A percentile compares a stretch with the other conserved stretches of the same genome.
Evolutionary conservation across 2,888 invertebrate species (phyloP).

Genomic region (Villa cingulata): DNA sequence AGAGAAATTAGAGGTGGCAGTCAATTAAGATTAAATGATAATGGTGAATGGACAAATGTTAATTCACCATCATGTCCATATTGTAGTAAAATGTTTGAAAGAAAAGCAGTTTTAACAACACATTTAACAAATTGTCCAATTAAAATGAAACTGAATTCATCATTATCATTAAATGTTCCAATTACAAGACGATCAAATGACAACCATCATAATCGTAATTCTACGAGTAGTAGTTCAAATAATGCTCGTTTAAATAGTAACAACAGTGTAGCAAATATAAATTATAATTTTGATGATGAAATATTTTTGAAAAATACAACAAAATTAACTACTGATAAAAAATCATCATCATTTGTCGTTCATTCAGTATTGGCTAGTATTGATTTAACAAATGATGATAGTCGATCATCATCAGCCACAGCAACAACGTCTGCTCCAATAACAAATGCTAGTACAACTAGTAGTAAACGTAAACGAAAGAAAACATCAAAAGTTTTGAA

Average conservation of each 20-base stretch:
- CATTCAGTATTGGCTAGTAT: background rate
- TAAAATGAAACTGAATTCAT: slow-evolving; percentile 24
- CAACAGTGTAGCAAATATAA: background rate
- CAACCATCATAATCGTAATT: background rate
- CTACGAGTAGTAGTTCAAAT: too few species aligned
- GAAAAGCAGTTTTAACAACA: slow-evolving; percentile 55
- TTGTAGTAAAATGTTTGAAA: slow-evolving; percentile 60
- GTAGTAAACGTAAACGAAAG: slow-evolving; percentile 9
- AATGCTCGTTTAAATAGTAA: too few species aligned
- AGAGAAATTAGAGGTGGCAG: slow-evolving; percentile 10
- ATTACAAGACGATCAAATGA: background rate
- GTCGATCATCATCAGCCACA: background rate
- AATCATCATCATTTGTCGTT: background rate
- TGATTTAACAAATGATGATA: slow-evolving; percentile 3
- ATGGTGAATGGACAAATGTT: slow-evolving; percentile 45
- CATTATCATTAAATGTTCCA: too few species aligned
- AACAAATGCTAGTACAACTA: background rate
- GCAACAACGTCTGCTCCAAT: too few species aligned
- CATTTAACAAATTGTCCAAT: slow-evolving; percentile 54
- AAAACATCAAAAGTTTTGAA: slow-evolving; percentile 14
- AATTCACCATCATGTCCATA: slow-evolving; percentile 41
- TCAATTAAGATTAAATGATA: slow-evolving; percentile 46
- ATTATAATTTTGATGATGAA: background rate
- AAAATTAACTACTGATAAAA: background rate
- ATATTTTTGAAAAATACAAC: too few species aligned